A percentile compares a stretch with the other conserved stretches of the same genome.
Evolutionary conservation across 2,888 invertebrate genomes (phyloP).

Genomic region (Luffia ferchaultella): DNA sequence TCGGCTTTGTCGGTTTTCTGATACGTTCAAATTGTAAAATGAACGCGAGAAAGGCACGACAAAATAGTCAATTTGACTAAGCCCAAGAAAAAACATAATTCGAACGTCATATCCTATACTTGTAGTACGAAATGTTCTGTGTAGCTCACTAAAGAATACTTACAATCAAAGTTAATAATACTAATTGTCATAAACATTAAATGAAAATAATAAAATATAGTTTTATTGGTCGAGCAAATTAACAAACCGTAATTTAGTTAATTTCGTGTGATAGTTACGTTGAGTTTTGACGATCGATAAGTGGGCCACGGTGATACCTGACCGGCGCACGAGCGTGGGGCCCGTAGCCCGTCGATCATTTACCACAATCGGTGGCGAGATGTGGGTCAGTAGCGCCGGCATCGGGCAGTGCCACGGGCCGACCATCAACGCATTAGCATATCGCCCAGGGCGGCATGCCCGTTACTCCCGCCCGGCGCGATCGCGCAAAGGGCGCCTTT

Average conservation of each 20-base stretch:
- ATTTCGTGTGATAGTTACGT: background rate
- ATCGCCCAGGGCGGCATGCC: conserved; percentile 43
- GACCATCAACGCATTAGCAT: conserved; percentile 44
- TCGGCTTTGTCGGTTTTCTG: too few relatives aligned
- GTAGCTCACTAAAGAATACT: too few relatives aligned
- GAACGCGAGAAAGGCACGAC: too few relatives aligned
- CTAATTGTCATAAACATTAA: too few relatives aligned
- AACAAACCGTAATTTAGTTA: background rate
- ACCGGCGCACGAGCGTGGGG: background rate
- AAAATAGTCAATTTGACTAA: too few relatives aligned
- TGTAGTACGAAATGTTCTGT: too few relatives aligned
- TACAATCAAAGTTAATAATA: too few relatives aligned
- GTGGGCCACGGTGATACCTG: background rate
- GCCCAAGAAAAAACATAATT: too few relatives aligned
- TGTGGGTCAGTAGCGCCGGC: conserved; percentile 56
- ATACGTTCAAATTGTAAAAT: too few relatives aligned
- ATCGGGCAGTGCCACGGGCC: conserved; percentile 25
- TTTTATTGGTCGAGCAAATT: too few relatives aligned
- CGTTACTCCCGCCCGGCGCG: conserved; percentile 54
- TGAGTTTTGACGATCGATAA: background rate
- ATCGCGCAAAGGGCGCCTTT: conserved; percentile 32
- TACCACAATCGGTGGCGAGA: conserved; percentile 33
- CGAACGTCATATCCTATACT: too few relatives aligned
- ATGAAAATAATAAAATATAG: too few relatives aligned
- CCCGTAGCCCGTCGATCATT: conserved; percentile 29